Conservation (phyloP, 1,140 invertebrate species). For the Caenorhabditis inopinata region DNA sequence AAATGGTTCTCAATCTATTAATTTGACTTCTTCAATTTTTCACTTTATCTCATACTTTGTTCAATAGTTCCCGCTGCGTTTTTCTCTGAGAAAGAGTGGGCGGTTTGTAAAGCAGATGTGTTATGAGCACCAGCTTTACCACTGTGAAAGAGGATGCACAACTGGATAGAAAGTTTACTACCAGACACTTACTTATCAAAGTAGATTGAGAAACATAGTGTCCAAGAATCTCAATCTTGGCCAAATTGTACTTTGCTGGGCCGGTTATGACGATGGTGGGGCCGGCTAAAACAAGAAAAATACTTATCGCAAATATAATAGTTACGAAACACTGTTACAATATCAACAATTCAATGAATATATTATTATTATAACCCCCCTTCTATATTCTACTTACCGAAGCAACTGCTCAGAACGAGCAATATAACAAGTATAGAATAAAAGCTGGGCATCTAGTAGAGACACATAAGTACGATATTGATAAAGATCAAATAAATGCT, state of each 20-base stretch:
- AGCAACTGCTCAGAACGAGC: slow-evolving; percentile 11
- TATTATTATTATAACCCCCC: background rate
- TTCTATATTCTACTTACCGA: background rate
- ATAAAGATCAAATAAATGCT: slow-evolving; percentile 26
- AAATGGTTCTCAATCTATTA: no score
- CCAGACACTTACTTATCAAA: slow-evolving; percentile 3
- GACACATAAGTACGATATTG: background rate
- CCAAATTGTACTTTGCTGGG: background rate
- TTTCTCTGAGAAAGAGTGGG: background rate
- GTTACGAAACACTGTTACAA: no score
- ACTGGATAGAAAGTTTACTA: background rate
- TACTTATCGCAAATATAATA: no score
- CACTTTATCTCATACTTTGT: background rate
- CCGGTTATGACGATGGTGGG: slow-evolving; percentile 24
- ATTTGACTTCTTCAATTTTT: no score
- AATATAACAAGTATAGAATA: background rate
- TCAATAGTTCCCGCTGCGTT: background rate
- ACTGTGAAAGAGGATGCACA: no score
- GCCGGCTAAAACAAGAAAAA: background rate
- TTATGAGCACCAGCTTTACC: background rate
- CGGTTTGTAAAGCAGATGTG: slow-evolving; percentile 23
- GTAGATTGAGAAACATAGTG: background rate
- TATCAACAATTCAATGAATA: no score
- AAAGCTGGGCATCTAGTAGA: background rate
- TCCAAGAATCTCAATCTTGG: background rate